These are phyloP conservation scores for Drosophila antonietae DNA, from an alignment of 2,888 invertebrate genomes.

Conservation along the genomic window DNA sequence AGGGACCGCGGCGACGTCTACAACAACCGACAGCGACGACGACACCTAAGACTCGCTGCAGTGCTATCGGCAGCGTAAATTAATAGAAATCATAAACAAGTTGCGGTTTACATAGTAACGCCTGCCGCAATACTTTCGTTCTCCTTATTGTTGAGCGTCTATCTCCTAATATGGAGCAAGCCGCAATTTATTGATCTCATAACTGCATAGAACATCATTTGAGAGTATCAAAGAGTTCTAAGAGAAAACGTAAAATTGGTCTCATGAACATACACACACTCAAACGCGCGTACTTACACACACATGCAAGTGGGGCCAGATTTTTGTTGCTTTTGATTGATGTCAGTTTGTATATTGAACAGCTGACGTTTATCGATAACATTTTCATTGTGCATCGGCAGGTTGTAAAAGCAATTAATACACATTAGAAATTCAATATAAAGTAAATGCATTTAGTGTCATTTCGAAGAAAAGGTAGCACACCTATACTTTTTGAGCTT, in stretches of 20 bases:
- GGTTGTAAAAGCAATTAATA: constrained; percentile 3
- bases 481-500: constrained; percentile 13
- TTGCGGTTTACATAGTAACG: constrained; percentile 37
- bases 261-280: not conserved
- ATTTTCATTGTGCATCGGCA: constrained; percentile 17
- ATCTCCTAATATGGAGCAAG: not conserved
- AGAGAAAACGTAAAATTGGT: not conserved
- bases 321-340: constrained; percentile 15
- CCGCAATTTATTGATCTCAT: not conserved
- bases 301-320: constrained; percentile 10
- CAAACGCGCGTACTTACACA: not conserved
- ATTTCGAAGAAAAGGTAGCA: not conserved
- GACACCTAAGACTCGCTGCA: constrained; percentile 33
- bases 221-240: not conserved
- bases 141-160: constrained; percentile 23
- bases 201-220: not conserved
- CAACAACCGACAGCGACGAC: constrained; percentile 13
- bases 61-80: constrained; percentile 20
- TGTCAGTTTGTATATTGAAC: constrained; percentile 28
- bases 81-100: constrained; percentile 46
- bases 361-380: constrained; percentile 56
- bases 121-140: constrained; percentile 12
- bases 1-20: constrained; percentile 29
- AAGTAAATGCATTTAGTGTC: not conserved
- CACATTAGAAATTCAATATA: not conserved